Base-by-base conservation (phyloP, 2,113 vertebrate genomes). In the Chunga burmeisteri region DNA sequence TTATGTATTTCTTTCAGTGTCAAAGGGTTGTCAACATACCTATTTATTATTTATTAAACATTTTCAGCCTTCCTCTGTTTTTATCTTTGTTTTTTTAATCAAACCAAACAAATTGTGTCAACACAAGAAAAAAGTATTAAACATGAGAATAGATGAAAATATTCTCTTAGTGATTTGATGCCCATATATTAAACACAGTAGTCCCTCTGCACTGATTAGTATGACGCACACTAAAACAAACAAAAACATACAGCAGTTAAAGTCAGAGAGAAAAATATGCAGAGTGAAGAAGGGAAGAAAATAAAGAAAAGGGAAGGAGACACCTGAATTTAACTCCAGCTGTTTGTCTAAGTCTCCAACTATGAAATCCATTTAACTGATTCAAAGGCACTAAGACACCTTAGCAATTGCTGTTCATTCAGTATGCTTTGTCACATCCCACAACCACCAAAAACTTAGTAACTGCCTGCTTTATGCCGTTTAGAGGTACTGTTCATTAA, bases 41-140 rank as follows among this genome's bases (percentile, higher is more conserved):
- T 13, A 61, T 40, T 88, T 70, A 83, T 94, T 65, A 91, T 93
- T 86, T 91, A 97, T 68, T 89, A 86, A 93, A 86, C 7, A 70
- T 67, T 91, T 93, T 77, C 79, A 77, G 53, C 29, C 49, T 61
- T 83, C 34, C 21, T 65, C 49, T 92, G 23, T 14, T 91, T 92
- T 87, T 67, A n/a, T 78, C 36, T 74, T 81, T 78, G 27, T 9
- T 81, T 77, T 90, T 91, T 94, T 89, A 89, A 81, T 77, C 68
- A 89, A 77, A 88, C 16, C 25, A 88, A 85, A 72, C 26, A 88
- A 94, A 73, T 22, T 52, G 29, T 73, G 58, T 56, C 59, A 88
- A 77, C 77, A 77, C 5, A 52, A 73, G 30, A 44, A 77, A 90
- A 86, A 83, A 56, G 8, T 29, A 72, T 65, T 82, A 36, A 90